Conservation (phyloP, 2,888 invertebrate genomes). For the Acleris cristana region DNA sequence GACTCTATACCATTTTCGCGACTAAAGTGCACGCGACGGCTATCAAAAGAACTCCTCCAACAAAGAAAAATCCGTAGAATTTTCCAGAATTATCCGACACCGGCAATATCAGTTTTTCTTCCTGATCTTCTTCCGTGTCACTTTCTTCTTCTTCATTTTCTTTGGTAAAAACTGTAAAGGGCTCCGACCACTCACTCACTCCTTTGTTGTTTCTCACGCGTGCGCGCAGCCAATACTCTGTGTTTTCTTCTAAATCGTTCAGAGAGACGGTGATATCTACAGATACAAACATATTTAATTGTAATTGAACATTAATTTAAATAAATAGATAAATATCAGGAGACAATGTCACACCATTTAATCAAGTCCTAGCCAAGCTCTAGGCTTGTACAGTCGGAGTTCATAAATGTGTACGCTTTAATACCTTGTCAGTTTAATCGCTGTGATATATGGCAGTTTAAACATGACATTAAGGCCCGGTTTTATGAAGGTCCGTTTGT, state of each 20-base stretch:
- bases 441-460: too few relatives aligned
- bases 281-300: neutral
- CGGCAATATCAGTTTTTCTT: constrained; percentile 36
- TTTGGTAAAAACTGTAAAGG: constrained; percentile 46
- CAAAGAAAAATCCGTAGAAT: constrained; percentile 68
- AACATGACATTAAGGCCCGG: too few relatives aligned
- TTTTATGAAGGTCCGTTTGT: too few relatives aligned
- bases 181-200: constrained; percentile 62
- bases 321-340: too few relatives aligned
- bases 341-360: too few relatives aligned
- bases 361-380: too few relatives aligned
- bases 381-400: too few relatives aligned
- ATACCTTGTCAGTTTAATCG: too few relatives aligned
- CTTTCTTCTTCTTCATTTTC: constrained; percentile 31
- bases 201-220: constrained; percentile 60
- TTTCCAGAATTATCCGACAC: constrained; percentile 42
- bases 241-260: constrained; percentile 52
- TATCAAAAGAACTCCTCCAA: constrained; percentile 59
- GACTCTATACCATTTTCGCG: constrained; percentile 55
- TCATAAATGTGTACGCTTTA: too few relatives aligned
- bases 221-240: constrained; percentile 62
- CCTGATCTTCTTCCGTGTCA: constrained; percentile 37
- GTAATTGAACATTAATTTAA: neutral
- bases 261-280: constrained; percentile 50
- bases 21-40: constrained; percentile 59